Conservation (phyloP, 53 echinoderm and acorn worm genomes). For the Zoroaster sp. region DNA sequence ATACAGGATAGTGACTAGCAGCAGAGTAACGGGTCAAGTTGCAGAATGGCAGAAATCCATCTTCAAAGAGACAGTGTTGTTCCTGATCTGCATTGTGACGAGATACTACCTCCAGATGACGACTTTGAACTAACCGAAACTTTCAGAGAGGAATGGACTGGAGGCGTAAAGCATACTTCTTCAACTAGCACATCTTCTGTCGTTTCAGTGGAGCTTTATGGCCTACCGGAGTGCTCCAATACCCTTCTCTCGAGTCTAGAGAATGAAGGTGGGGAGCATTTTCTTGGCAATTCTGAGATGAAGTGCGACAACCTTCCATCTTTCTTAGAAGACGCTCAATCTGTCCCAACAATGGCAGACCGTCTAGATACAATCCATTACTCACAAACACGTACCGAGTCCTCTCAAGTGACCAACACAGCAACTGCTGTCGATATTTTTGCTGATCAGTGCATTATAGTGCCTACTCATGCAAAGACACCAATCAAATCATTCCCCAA, state of each 20-base stretch:
- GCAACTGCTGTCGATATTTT: background rate
- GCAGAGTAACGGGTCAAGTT: no score
- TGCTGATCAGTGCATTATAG: background rate
- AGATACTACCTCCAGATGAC: conserved; percentile 27
- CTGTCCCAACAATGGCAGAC: background rate
- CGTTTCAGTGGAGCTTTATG: background rate
- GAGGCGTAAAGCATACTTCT: background rate
- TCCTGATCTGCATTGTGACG: conserved; percentile 62
- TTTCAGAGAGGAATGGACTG: background rate
- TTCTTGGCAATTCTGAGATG: background rate
- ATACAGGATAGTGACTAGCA: no score
- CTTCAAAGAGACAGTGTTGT: conserved; percentile 9
- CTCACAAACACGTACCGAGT: background rate
- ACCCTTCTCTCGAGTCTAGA: background rate
- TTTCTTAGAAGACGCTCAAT: background rate
- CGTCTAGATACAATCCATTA: background rate
- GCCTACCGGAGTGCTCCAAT: background rate
- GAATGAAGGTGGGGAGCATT: background rate
- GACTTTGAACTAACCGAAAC: background rate
- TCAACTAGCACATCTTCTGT: background rate
- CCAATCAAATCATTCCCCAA: background rate
- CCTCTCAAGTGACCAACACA: no score
- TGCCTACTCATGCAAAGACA: background rate
- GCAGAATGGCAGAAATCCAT: conserved; percentile 9
- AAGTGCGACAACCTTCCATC: no score